Evolutionary conservation across 2,113 vertebrate species (phyloP).

Genomic region (Rhabdornis inornatus): DNA sequence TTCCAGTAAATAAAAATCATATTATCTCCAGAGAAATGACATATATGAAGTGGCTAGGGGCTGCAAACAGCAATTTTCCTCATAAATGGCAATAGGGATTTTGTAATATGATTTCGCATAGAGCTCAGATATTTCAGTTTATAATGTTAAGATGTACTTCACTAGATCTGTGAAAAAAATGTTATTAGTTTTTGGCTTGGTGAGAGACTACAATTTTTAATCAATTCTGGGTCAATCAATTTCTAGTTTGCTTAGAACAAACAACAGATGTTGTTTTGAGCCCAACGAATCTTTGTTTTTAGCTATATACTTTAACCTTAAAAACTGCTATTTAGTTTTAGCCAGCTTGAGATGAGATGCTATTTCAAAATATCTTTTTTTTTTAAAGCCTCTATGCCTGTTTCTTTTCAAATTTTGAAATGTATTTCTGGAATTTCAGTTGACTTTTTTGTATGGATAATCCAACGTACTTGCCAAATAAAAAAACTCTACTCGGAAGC

Average conservation of each 20-base stretch:
- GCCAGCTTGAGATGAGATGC: background rate
- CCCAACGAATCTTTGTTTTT: constrained; percentile 7
- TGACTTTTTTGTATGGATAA: background rate
- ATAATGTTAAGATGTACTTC: background rate
- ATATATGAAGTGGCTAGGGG: background rate
- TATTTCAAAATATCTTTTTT: background rate
- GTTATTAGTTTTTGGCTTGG: background rate
- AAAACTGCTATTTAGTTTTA: background rate
- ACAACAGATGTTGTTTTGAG: constrained; percentile 35
- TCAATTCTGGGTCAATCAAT: constrained; percentile 20
- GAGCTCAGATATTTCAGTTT: background rate
- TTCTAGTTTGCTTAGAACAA: constrained; percentile 27
- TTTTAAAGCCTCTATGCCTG: background rate
- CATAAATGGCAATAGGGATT: background rate
- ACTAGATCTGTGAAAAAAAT: background rate
- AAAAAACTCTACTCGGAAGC: background rate
- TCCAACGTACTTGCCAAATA: background rate
- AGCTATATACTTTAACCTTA: background rate
- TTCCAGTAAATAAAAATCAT: background rate
- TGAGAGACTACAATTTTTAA: background rate
- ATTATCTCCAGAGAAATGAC: background rate
- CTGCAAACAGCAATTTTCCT: background rate
- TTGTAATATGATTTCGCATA: background rate
- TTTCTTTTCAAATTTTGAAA: background rate
- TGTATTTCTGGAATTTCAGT: background rate